phyloP scores from a whole-genome alignment of 2,113 vertebrate species.

The Gambusia holbrooki region DNA sequence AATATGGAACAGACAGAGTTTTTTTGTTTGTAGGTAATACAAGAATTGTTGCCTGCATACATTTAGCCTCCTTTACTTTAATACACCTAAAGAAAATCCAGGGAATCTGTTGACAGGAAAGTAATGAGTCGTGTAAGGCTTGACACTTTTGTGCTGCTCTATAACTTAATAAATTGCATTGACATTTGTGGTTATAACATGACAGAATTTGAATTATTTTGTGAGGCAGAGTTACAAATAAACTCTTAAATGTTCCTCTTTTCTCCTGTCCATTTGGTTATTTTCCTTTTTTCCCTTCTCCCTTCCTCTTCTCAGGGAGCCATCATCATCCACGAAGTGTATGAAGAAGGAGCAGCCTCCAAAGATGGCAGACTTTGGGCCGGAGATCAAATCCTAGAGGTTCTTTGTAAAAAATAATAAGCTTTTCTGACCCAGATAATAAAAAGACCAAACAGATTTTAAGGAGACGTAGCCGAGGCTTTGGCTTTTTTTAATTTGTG shows the following conservation, averaged over 20 bases:
- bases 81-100: background rate
- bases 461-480: constrained; percentile 19
- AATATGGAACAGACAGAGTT: too few relatives aligned
- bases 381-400: constrained; percentile 98
- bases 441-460: background rate
- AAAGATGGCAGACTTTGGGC: constrained; percentile 98
- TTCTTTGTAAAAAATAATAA: constrained; percentile 55
- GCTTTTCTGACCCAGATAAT: constrained; percentile 32
- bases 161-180: too few relatives aligned
- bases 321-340: constrained; percentile 98
- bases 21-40: background rate
- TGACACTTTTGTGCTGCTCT: background rate
- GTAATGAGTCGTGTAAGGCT: background rate
- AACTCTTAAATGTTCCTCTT: background rate
- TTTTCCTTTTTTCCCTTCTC: background rate
- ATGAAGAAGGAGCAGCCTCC: constrained; percentile 95
- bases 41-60: background rate
- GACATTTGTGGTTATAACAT: too few relatives aligned
- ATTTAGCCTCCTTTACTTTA: too few relatives aligned
- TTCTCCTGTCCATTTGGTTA: background rate
- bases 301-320: constrained; percentile 81
- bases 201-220: background rate
- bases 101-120: background rate
- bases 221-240: background rate
- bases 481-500: constrained; percentile 8